Base-by-base conservation (phyloP, 2,113 vertebrate genomes). In the Triplophysa tibetana region DNA sequence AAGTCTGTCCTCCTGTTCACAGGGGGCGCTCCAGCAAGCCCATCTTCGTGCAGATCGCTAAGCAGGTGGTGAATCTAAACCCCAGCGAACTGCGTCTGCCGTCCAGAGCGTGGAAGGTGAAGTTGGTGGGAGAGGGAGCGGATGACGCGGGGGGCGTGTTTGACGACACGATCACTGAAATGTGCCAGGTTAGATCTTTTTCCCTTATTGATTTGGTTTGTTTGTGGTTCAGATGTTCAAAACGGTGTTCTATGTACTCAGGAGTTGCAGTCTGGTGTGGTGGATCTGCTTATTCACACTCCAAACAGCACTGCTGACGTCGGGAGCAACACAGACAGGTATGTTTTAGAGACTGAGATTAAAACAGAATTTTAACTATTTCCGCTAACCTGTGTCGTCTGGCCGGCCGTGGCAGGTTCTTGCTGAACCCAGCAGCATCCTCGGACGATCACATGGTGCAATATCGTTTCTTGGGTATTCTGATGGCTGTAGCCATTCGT, bases 71-170 rank as follows among this genome's bases (percentile, higher is more conserved):
- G 78, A 89, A 86, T 38, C 87, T 94, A 85, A 94, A 93, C 82
- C 92, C 93, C 45, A 85, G 89, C 19, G 93, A 94, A 82, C 91
- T 94, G 70, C 90, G 93, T 58, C 89, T 94, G 63, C 93, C 93
- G 2, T 94, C 93, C 3, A 87, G 93, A 66, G 93, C 93, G 38
- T 94, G 93, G 93, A 94, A 94, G 88, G 93, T 94, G 63, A 94
- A 94, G 84, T 86, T 94, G 13, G 87, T 94, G 0, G 93, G 93
- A 14, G 93, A 94, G 86, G 93, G 93, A 38, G 93, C 93, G 0
- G 93, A 94, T n/a, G 93, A 94, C n/a, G 93, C 93, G 0, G 93
- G 93, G 1, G 93, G 93, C 24, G 93, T 94, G 78, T 94, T 94
- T 82, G 93, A 94, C 62, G 93, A 94, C 86, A 94, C 93, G 77